Conservation (phyloP, 2,888 invertebrate species). For the Phlogophora meticulosa region DNA sequence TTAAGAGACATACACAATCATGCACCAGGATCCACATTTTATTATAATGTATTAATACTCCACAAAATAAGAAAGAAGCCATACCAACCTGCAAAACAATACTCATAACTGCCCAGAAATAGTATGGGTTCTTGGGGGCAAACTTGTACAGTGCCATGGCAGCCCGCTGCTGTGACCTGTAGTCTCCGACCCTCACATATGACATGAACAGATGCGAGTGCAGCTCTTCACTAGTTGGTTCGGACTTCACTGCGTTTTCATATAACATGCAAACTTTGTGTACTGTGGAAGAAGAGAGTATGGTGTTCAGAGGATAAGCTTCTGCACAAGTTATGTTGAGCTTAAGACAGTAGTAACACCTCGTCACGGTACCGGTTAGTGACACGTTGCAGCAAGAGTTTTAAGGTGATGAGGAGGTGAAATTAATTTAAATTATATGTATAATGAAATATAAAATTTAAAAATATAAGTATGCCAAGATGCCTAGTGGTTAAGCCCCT, state of each 20-base stretch:
- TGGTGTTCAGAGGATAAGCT: background rate
- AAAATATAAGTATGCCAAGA: too few relatives aligned
- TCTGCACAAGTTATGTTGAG: background rate
- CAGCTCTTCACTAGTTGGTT: slow-evolving; percentile 97
- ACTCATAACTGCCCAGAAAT: slow-evolving; percentile 99
- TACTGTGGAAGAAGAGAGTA: slow-evolving; percentile 90
- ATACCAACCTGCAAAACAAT: slow-evolving; percentile 97
- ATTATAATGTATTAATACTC: too few relatives aligned
- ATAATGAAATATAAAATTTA: too few relatives aligned
- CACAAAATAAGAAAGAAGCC: background rate
- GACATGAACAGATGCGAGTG: slow-evolving; percentile 99
- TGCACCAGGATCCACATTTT: too few relatives aligned
- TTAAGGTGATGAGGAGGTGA: too few relatives aligned
- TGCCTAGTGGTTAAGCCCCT: too few relatives aligned
- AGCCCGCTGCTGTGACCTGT: slow-evolving; percentile 96
- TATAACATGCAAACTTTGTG: slow-evolving; percentile 97
- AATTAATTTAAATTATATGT: too few relatives aligned
- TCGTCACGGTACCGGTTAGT: too few relatives aligned
- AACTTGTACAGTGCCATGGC: slow-evolving; percentile 98
- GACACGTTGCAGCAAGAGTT: too few relatives aligned
- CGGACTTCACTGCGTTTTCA: slow-evolving; percentile 96
- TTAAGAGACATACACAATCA: too few relatives aligned
- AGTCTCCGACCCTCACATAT: slow-evolving; percentile 97
- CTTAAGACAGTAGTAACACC: too few relatives aligned
- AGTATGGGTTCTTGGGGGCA: slow-evolving; percentile 98